Base-by-base conservation (phyloP, 2,113 vertebrate species). In the Apodemus speciosus region DNA sequence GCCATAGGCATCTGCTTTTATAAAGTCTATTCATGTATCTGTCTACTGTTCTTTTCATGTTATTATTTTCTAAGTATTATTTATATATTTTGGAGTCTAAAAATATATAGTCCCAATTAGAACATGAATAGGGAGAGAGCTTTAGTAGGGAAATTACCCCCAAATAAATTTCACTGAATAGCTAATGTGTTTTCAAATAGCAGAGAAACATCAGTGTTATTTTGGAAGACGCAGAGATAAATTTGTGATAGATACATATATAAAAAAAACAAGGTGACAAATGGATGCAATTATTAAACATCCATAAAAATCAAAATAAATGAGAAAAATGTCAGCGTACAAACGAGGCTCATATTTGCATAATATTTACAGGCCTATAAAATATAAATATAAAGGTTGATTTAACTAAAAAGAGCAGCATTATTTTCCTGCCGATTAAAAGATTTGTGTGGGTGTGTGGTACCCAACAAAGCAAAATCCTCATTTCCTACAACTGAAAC, bases 341-440 rank as follows among this genome's bases (percentile, higher is more conserved):
- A 77, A 49, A 62, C 27, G 56, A 76, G 21, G 56, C 16, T 38
- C 58, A 64, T 75, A 49, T 93, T 73, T 91, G 69, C 81, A 64
- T 83, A 86, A 85, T 68, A 77, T 87, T 89, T 89, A 68, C 20
- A 40, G 46, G 76, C 30, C 32, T 80, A 90, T 66, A 62, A 72
- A 76, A 64, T 75, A 15, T 69, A 92, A 92, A 90, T 80, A 71
- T 7, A 2, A 79, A 69, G 77, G 72, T 73, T 83, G 73, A 85
- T 81, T 86, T 92, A 91, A 89, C 32, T 25, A 72, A 90, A 88
- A 96, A 56, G 9, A 35, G 6, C 51, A 38, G 66, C 77, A 71
- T 85, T 64, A 64, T 72, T 90, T 95, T 88, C 64, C 60, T 79
- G n/a, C 62, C 43, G 80, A 23, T 18, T 77, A 76, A 51, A 58